Evolutionary conservation across 92 coral and sea anemone genomes (phyloP), one percentile per base, ranked within the genome.

Genomic region (Epizoanthus fatuus): DNA sequence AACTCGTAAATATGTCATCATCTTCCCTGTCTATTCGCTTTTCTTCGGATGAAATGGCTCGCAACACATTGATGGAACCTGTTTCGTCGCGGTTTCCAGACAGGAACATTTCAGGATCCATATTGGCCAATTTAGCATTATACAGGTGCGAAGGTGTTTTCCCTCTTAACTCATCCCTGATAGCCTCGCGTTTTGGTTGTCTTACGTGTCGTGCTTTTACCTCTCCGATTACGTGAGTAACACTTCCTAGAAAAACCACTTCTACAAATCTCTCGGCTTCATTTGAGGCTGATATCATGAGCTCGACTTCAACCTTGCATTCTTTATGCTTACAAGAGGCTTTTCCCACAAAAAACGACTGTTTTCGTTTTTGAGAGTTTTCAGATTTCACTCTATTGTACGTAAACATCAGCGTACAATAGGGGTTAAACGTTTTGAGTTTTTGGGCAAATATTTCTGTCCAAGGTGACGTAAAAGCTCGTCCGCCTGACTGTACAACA

Each of bases 41-140:
- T 0, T 42, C 25, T 32, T 86, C 86, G 5, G 85, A 49, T 14
- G 72, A 59, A 22, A 86, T 86, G 8, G 38, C 51, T 7, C 86
- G 64, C 4, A 86, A 66, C 7, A 78, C 90, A 1, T 19, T 64
- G 9, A 62, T 37, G 2, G 81, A 60, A 4, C 84, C 84, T 20
- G 75, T 66, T 15, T 7, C 32, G 53, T 65, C 90, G 11, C 86
- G 55, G 59, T 86, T 86, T 25, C 90, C 89, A 0, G 88, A 84
- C 20, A 63, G 67, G 55, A 71, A 84, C 15, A 56, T 84, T 66
- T 57, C n/a, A 1, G 80, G 37, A 19, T 29, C n/a, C 32, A 85
- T 17, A 0, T 39, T 13, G 13, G 60, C 19, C 17, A 85, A 57
- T 35, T 40, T 57, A 13, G 39, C 42, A 22, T 85, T 85, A 58